Conservation (phyloP, 2,888 invertebrate species). For the Macaria notata region DNA sequence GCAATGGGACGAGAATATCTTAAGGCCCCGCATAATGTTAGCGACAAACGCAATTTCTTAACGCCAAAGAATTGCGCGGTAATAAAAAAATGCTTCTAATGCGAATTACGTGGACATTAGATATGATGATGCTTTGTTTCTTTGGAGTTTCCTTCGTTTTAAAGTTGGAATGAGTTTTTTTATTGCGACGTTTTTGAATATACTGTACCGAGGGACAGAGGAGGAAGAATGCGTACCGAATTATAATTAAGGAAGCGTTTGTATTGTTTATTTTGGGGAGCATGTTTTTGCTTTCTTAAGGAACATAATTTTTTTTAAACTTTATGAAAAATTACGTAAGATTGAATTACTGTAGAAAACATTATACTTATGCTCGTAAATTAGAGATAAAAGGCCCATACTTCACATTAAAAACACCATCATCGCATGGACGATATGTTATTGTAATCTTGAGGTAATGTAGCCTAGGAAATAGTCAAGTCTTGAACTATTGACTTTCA, state of each 20-base stretch:
- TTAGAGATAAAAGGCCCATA: too few relatives aligned
- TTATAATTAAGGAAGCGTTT: background rate
- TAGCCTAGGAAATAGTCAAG: too few relatives aligned
- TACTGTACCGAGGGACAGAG: background rate
- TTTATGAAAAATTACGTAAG: too few relatives aligned
- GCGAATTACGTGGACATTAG: constrained; percentile 4
- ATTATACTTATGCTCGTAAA: too few relatives aligned
- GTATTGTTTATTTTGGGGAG: too few relatives aligned
- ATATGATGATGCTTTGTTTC: constrained; percentile 14
- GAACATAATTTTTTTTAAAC: too few relatives aligned
- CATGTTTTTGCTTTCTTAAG: too few relatives aligned
- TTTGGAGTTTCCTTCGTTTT: constrained; percentile 4
- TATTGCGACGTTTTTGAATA: constrained; percentile 4
- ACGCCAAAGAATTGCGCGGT: constrained; percentile 4
- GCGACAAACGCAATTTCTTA: constrained; percentile 31
- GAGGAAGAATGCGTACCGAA: background rate
- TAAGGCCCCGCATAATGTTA: constrained; percentile 45
- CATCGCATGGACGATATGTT: too few relatives aligned
- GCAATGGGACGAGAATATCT: constrained; percentile 58
- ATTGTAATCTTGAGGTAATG: too few relatives aligned
- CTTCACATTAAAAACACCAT: too few relatives aligned
- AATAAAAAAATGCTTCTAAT: constrained; percentile 12
- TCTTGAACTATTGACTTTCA: too few relatives aligned
- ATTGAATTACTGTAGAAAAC: too few relatives aligned
- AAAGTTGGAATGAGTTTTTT: constrained; percentile 11